Evolutionary conservation across 2,888 invertebrate species (phyloP).

Genomic region (Theretra japonica): DNA sequence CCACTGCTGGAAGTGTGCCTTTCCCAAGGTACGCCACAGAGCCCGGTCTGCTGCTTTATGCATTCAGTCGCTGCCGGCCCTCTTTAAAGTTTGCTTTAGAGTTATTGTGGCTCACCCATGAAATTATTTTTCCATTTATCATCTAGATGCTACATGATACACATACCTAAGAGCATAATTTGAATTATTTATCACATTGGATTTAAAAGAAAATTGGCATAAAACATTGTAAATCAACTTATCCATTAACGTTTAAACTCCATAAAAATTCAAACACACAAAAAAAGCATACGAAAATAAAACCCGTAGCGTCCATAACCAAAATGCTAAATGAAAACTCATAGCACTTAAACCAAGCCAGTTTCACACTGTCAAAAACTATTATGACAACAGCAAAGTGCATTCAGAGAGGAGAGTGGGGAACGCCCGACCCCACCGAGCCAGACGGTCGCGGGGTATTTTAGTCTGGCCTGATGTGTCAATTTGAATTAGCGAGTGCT

Average conservation of each 20-base stretch:
- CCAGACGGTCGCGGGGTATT: constrained; percentile 72
- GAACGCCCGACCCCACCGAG: constrained; percentile 46
- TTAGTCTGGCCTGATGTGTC: constrained; percentile 82
- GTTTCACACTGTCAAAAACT: constrained; percentile 66
- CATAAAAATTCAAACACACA: background rate
- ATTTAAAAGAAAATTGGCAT: no score
- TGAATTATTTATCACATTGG: no score
- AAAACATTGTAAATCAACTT: no score
- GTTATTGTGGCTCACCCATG: no score
- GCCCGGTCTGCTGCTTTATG: no score
- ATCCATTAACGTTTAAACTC: background rate
- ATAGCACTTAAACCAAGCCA: constrained; percentile 46
- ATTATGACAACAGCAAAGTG: constrained; percentile 67
- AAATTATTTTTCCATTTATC: no score
- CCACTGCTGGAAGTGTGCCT: no score
- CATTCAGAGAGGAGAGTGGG: constrained; percentile 54
- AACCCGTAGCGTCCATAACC: background rate
- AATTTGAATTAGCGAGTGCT: constrained; percentile 80
- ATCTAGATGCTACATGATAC: no score
- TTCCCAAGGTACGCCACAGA: no score
- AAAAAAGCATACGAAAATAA: background rate
- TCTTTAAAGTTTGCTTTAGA: no score
- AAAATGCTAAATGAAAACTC: constrained; percentile 36
- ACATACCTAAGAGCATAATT: no score
- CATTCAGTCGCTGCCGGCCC: no score